Base-by-base conservation (phyloP, 2,797 vertebrate species). In the Enteromius argenteus region DNA sequence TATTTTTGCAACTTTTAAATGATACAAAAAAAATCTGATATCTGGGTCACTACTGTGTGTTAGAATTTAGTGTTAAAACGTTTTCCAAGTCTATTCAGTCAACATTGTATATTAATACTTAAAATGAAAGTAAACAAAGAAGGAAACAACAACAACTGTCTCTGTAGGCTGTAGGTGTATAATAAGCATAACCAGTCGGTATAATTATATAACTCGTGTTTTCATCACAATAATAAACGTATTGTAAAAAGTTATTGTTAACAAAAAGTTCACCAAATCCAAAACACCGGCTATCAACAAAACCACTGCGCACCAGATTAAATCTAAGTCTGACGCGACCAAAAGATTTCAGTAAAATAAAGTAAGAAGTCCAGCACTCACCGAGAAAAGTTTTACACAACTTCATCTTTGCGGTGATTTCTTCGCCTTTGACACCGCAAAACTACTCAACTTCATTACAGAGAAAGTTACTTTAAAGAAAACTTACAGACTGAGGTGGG, bases 331-430 rank as follows among this genome's bases (percentile, higher is more conserved):
- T 39, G 13, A 37, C 13, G 30, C 30, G 10, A n/a, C 21, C 14
- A 46, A 75, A 75, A 19, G 15, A 35, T 32, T 66, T 3, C 9
- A 66, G 13, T 2, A 32, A 75, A 14, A 75, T 4, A 21, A 8
- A 76, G 60, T 13, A 21, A 27, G 9, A 69, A 78, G 21, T 62
- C 23, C 30, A 27, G 10, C 90, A 96, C 96, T 91, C 89, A 97
- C 96, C 96, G 90, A 97, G 94, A 93, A 97, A 97, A 81, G 90
- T 94, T 94, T 94, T 94, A 81, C 96, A 97, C 93, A 96, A 93
- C 91, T 92, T 95, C 96, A 97, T 96, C 90, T 91, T 95, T 89
- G 94, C 94, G 86, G 88, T 89, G 88, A 68, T 84, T 86, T 79
- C 80, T 27, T 73, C 72, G 62, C 46, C 72, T 72, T 88, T 75